Base-by-base conservation (phyloP, 2,888 invertebrate species). In the Leptura quadrifasciata region DNA sequence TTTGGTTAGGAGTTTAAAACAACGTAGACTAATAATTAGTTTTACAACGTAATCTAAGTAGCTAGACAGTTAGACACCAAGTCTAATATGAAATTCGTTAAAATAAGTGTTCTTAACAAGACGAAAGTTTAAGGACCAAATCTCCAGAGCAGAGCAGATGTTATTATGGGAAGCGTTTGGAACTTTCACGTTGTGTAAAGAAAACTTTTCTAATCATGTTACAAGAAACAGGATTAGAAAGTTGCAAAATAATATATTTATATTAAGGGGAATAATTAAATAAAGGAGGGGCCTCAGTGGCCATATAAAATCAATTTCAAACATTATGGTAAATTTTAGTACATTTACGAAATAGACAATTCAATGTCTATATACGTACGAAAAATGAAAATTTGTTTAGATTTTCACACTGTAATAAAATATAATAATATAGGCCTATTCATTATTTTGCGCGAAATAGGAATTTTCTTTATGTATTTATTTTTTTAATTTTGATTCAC, bases 121-220 rank as follows among this genome's bases (percentile, higher is more conserved):
- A 47, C 24, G 24, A 57, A 61, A 74, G 64, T 61, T 69, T 74
- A 63, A 27, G 67, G 69, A 31, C 24, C 52, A 69, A 69, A 52
- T 69, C 74, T 63, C 69, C n/a, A 68, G 39, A 47, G 63, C 39
- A 69, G 58, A 63, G 54, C 69, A 69, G 74, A 74, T 74, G 74
- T 69, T 74, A 55, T 63, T 69, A 74, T 31, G 31, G 31, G 68
- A 68, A 73, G 31, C 35, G 39, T 67, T 74, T 74, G 52, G 24
- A 35, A 74, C 74, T 67, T 74, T 69, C 69, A 58, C 69, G 54
- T 39, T 68, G 20, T 63, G 69, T 17, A 52, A 58, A 55, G 69
- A 74, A 74, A 74, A 74, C 61, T 74, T 74, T 74, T 57, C 74
- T 69, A 74, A 74, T 74, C 74, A 55, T 60, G 69, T 74, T 74